Evolutionary conservation across 2,113 vertebrate genomes (phyloP).

Genomic region (Pelodiscus sinensis): DNA sequence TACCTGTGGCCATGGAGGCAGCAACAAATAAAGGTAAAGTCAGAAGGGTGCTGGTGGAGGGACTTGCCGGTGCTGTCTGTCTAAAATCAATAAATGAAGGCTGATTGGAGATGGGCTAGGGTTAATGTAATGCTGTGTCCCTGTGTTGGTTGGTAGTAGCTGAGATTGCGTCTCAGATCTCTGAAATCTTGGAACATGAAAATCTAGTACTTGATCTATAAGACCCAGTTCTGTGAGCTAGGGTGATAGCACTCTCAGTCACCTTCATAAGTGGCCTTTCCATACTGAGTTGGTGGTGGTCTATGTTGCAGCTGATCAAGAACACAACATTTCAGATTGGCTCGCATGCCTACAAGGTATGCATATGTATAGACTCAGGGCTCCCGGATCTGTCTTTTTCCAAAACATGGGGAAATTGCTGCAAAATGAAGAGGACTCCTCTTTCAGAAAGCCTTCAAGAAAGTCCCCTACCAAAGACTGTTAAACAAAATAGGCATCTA

Average conservation of each 20-base stretch:
- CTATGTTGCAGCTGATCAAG: not conserved
- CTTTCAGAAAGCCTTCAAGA: not conserved
- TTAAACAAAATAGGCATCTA: not conserved
- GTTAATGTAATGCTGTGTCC: not conserved
- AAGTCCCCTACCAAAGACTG: not conserved
- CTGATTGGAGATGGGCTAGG: not conserved
- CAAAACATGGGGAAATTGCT: not conserved
- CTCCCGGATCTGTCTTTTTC: not conserved
- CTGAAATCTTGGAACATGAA: not conserved
- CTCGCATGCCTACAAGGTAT: not conserved
- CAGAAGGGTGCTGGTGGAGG: not conserved
- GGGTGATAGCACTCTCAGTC: not conserved
- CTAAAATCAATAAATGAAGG: not conserved
- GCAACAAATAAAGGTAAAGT: constrained; percentile 92
- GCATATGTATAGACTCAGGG: not conserved
- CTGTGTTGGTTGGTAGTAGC: not conserved
- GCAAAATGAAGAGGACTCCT: not conserved
- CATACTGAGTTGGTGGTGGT: not conserved
- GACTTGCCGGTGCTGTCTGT: not conserved
- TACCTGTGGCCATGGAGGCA: constrained; percentile 91
- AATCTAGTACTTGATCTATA: not conserved
- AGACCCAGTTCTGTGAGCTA: not conserved
- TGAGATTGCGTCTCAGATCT: not conserved
- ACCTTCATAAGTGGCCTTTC: not conserved
- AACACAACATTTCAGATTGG: not conserved